phyloP scores from a whole-genome alignment of 1,140 invertebrate genomes.

The Sitophilus oryzae region DNA sequence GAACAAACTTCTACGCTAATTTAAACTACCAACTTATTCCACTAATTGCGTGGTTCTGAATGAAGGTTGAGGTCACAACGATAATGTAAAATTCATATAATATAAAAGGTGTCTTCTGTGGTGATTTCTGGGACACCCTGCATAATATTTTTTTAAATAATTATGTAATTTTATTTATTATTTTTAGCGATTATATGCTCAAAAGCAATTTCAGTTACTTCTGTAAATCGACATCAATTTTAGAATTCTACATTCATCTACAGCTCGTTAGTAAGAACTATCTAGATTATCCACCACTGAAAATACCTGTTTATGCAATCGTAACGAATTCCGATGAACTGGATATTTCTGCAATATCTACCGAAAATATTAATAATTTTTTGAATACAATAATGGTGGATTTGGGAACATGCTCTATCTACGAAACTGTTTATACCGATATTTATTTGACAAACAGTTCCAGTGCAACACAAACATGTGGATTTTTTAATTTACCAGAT shows the following conservation, averaged over 20 bases:
- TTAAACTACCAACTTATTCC: too few relatives aligned
- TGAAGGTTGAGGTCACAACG: too few relatives aligned
- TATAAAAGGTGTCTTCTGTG: too few relatives aligned
- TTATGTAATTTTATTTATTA: background rate
- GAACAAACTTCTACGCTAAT: too few relatives aligned
- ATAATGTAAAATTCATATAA: too few relatives aligned
- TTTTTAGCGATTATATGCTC: slow-evolving; percentile 1
- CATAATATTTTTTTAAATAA: too few relatives aligned
- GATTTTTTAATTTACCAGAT: slow-evolving; percentile 32
- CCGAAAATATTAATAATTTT: slow-evolving; percentile 4
- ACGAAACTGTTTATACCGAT: slow-evolving; percentile 28
- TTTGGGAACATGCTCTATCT: slow-evolving; percentile 30
- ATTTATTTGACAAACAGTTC: slow-evolving; percentile 29
- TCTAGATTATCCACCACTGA: slow-evolving; percentile 26
- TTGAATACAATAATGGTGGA: slow-evolving; percentile 23
- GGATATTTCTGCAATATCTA: slow-evolving; percentile 9
- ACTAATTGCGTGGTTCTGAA: too few relatives aligned
- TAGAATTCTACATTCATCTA: slow-evolving; percentile 31
- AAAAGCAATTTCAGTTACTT: slow-evolving; percentile 16
- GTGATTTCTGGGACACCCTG: too few relatives aligned
- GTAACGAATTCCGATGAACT: slow-evolving; percentile 26
- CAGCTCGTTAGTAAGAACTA: slow-evolving; percentile 20
- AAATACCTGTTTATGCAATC: slow-evolving; percentile 28
- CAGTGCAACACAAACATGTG: slow-evolving; percentile 25
- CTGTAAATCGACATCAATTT: slow-evolving; percentile 21